phyloP scores from a whole-genome alignment of 2,797 vertebrate species.

The Prionace glauca region DNA sequence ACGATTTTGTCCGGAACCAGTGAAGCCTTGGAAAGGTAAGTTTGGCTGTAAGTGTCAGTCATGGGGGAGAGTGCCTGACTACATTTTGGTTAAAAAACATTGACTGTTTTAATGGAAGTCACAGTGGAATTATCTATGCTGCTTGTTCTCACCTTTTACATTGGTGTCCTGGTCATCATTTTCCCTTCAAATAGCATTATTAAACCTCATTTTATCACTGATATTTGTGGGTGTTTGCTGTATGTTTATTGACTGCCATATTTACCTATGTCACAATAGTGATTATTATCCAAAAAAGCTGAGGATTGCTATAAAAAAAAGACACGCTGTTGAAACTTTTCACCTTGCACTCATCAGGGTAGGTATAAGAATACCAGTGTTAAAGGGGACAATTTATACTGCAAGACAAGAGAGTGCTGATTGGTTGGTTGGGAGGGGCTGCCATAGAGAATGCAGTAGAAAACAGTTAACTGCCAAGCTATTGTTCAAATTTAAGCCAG shows the following conservation, averaged over 20 bases:
- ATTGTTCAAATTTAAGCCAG: too few species aligned
- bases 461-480: too few species aligned
- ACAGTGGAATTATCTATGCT: neutral
- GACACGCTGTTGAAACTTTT: too few species aligned
- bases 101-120: neutral
- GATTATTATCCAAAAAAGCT: neutral
- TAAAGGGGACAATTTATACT: too few species aligned
- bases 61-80: neutral
- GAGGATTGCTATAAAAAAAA: too few species aligned
- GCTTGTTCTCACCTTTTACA: neutral
- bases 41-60: neutral
- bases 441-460: too few species aligned
- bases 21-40: slow-evolving; percentile 63
- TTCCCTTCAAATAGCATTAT: neutral
- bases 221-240: neutral
- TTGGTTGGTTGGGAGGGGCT: too few species aligned
- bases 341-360: too few species aligned
- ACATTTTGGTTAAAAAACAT: neutral
- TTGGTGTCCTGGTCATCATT: neutral
- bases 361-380: too few species aligned
- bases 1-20: slow-evolving; percentile 58
- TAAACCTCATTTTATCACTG: neutral
- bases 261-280: neutral
- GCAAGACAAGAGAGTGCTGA: too few species aligned
- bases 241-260: neutral